phyloP scores from a whole-genome alignment of 2,797 vertebrate species.

The Helostoma temminkii region DNA sequence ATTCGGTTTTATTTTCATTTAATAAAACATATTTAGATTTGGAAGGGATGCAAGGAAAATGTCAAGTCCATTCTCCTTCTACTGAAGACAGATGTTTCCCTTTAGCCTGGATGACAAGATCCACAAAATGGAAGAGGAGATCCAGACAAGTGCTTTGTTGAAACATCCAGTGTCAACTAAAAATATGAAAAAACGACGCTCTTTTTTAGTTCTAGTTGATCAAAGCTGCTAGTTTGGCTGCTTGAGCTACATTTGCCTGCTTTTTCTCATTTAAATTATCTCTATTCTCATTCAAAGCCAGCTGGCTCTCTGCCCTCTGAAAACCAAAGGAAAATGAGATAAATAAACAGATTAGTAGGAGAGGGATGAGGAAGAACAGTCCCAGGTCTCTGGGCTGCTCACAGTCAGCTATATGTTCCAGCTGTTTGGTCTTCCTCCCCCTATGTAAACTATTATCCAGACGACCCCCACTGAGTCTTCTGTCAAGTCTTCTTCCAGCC shows the following conservation, averaged over 20 bases:
- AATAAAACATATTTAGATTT: neutral
- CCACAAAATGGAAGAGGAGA: conserved; percentile 18
- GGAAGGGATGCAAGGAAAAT: neutral
- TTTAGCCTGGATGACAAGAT: conserved; percentile 17
- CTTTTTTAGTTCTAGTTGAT: neutral
- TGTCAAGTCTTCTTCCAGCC: conserved; percentile 63
- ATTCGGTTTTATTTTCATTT: neutral
- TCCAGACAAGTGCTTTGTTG: conserved; percentile 19
- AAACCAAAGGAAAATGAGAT: conserved; percentile 31
- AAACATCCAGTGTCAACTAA: conserved; percentile 15
- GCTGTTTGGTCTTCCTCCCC: conserved; percentile 57
- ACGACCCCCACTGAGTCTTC: conserved; percentile 58
- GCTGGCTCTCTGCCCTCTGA: conserved; percentile 36
- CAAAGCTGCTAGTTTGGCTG: conserved; percentile 1
- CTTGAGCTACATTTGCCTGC: conserved; percentile 14
- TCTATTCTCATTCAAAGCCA: conserved; percentile 50
- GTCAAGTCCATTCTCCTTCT: neutral
- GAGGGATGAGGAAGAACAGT: conserved; percentile 24
- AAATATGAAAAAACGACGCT: neutral
- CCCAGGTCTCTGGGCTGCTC: conserved; percentile 37
- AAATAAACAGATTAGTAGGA: conserved; percentile 58
- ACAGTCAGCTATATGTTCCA: conserved; percentile 74
- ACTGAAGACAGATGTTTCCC: conserved; percentile 5
- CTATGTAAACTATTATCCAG: conserved; percentile 46
- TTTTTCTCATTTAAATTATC: conserved; percentile 54